phyloP scores from a whole-genome alignment of 1,140 invertebrate genomes.

The Nymphalis io region DNA sequence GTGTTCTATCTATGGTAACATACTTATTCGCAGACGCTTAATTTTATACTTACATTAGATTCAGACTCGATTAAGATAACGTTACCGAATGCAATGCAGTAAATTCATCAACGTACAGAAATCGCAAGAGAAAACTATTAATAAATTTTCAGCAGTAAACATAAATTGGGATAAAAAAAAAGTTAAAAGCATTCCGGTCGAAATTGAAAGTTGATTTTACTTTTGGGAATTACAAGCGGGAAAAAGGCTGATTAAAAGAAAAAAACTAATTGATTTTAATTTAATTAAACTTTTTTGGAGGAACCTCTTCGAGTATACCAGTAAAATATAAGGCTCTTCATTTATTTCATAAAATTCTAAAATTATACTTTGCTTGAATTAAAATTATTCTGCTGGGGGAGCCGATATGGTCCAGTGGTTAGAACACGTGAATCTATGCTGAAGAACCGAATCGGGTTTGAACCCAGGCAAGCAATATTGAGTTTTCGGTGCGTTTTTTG shows the following conservation, averaged over 20 bases:
- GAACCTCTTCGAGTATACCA: too few species aligned
- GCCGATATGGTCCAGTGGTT: too few species aligned
- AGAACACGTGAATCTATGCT: too few species aligned
- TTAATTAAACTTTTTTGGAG: neutral
- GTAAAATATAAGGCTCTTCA: too few species aligned
- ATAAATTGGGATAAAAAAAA: constrained; percentile 22
- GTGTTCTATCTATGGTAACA: too few species aligned
- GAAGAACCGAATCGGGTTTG: too few species aligned
- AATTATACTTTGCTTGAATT: too few species aligned
- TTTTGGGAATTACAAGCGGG: constrained; percentile 16
- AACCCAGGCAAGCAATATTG: too few species aligned
- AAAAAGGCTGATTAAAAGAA: constrained; percentile 10
- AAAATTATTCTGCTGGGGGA: too few species aligned
- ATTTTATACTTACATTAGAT: neutral
- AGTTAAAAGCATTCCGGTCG: constrained; percentile 14
- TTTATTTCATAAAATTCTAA: too few species aligned
- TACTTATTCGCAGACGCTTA: too few species aligned
- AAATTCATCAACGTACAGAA: neutral
- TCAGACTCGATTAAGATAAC: neutral
- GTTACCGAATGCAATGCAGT: neutral
- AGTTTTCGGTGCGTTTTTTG: too few species aligned
- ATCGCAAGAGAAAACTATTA: constrained; percentile 2
- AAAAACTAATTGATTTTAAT: constrained; percentile 16
- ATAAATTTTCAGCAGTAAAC: neutral
- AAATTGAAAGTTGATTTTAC: constrained; percentile 20